Evolutionary conservation across 2,113 vertebrate genomes (phyloP).

Genomic region (Motacilla tschutschensis): DNA sequence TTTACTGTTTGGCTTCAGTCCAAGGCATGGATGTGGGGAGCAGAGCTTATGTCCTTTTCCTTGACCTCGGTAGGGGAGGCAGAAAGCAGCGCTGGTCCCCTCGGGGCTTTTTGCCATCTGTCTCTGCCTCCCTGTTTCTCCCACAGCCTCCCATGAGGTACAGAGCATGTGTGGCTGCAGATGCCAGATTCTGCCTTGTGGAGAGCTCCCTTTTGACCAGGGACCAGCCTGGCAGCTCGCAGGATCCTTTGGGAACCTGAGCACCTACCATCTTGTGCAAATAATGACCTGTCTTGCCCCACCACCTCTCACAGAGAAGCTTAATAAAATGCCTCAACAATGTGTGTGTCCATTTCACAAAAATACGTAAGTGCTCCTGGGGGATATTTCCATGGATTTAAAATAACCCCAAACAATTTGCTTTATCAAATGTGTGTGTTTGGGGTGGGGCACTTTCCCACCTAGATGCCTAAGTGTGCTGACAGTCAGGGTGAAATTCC

Average conservation of each 20-base stretch:
- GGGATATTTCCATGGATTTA: not conserved
- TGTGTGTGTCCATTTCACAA: not conserved
- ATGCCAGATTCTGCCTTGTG: not conserved
- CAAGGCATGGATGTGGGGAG: not conserved
- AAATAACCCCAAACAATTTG: not conserved
- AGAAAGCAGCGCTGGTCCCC: not conserved
- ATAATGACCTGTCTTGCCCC: not conserved
- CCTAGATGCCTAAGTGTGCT: not conserved
- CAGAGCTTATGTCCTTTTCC: not conserved
- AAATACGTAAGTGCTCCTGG: not conserved
- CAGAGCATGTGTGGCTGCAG: not conserved
- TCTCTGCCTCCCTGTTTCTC: not conserved
- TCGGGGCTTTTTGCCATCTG: not conserved
- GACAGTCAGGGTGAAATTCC: not conserved
- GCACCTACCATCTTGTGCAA: not conserved
- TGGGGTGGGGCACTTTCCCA: not conserved
- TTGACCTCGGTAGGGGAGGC: not conserved
- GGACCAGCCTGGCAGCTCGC: not conserved
- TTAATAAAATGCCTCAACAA: not conserved
- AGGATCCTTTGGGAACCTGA: not conserved
- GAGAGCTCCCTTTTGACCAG: not conserved
- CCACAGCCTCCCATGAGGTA: not conserved
- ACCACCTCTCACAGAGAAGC: not conserved
- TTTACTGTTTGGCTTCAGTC: not conserved
- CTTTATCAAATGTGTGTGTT: not conserved